Evolutionary conservation across 2,797 vertebrate genomes (phyloP).

Genomic region (Botia kubotai): DNA sequence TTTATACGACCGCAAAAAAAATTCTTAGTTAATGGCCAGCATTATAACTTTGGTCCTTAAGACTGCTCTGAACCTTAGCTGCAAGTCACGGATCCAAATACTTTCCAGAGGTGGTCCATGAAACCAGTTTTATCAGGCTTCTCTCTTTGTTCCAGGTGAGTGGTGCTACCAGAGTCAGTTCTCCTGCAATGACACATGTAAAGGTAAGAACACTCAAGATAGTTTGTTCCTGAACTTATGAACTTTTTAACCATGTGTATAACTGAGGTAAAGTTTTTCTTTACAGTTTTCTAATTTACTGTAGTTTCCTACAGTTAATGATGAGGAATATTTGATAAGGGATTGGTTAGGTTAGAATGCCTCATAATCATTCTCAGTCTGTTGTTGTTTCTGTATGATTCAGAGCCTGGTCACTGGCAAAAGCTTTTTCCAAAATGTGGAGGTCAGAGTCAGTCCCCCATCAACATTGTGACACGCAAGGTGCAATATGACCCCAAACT

Average conservation of each 20-base stretch:
- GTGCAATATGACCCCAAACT: conserved; percentile 68
- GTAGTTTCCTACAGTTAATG: background rate
- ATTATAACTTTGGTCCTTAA: conserved; percentile 15
- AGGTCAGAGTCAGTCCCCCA: conserved; percentile 82
- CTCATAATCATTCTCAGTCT: conserved; percentile 1
- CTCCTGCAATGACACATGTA: conserved; percentile 74
- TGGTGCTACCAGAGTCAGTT: conserved; percentile 82
- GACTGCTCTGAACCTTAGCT: conserved; percentile 28
- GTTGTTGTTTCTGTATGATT: conserved; percentile 41
- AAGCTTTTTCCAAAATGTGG: conserved; percentile 67
- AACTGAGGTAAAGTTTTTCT: conserved; percentile 15
- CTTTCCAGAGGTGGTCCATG: conserved; percentile 20
- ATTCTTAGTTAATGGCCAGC: conserved; percentile 43
- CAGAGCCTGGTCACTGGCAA: conserved; percentile 82
- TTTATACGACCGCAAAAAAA: conserved; percentile 26
- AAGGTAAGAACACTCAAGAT: conserved; percentile 67
- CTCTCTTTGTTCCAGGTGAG: conserved; percentile 70
- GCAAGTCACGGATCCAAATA: background rate
- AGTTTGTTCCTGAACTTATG: background rate
- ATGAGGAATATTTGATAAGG: background rate
- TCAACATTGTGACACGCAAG: conserved; percentile 83
- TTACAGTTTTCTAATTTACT: background rate
- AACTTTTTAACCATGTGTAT: conserved; percentile 14
- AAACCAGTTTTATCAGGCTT: conserved; percentile 25
- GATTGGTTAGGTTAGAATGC: background rate